Evolutionary conservation across 2,888 invertebrate genomes (phyloP), one percentile per base, ranked within the genome.

Genomic region (Synanthedon tipuliformis): DNA sequence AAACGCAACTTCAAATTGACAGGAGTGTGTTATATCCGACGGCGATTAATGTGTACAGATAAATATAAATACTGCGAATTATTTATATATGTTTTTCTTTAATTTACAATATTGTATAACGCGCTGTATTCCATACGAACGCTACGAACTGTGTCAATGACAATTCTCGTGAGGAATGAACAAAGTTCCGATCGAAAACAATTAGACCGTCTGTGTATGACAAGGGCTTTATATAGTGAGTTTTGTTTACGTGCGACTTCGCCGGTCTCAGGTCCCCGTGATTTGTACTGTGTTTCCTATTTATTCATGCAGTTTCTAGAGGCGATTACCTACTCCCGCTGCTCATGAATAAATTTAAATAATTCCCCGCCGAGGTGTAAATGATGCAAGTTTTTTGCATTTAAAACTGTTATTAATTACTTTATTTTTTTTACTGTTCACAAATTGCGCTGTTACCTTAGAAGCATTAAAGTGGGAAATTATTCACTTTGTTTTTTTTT

Each of bases 281-380:
- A 82, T 82, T 83, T 81, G 83, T 81, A 74, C 74, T 67, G 70
- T 64, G 72, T 66, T 81, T 81, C 79, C 80, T 81, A 79, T 80
- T 82, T 83, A 82, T 81, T 82, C 82, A 82, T 81, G 78, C 78
- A 77, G 78, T 75, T 74, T 69, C 75, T 75, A 73, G 73, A 73
- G 78, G 78, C 81, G 79, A 83, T 83, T 84, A 82, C 81, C 79
- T 75, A 75, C 77, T 81, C 75, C 78, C 68, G 69, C 66, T 62
- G 68, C 75, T 80, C 80, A 81, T 83, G 84, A 82, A 84, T 84
- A 83, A 74, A 83, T 84, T 81, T 81, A 69, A 81, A 84, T 84
- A 84, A 83, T 81, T 75, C 70, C 71, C 66, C 69, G 74, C 71
- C 70, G 73, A 82, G 78, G 81, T 81, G 81, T 79, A 79, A 84